These are phyloP conservation scores for Berghia stephanieae DNA, from an alignment of 1,140 invertebrate species.

Conservation along the genomic window DNA sequence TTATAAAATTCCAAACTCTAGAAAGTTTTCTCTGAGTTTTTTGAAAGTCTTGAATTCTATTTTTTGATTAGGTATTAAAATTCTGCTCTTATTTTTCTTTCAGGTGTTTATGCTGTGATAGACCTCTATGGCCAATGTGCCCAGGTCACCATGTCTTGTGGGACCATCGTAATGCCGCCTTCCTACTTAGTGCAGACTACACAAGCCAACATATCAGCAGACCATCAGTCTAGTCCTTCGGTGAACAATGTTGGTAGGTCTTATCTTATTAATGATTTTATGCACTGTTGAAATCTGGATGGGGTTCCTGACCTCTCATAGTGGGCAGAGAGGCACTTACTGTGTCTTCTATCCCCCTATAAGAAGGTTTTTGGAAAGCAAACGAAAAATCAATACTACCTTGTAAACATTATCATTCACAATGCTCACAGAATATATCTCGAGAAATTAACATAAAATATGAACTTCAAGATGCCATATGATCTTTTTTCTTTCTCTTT, in stretches of 20 bases:
- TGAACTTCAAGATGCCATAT: no score
- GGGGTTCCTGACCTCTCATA: no score
- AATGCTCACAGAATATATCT: no score
- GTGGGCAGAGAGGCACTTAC: no score
- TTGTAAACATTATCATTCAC: no score
- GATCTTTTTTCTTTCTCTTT: slow-evolving; percentile 54
- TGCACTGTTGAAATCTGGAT: background rate
- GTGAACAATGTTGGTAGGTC: slow-evolving; percentile 36
- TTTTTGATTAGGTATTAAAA: background rate
- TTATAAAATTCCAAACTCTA: no score
- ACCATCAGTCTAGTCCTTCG: slow-evolving; percentile 34
- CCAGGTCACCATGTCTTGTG: slow-evolving; percentile 76
- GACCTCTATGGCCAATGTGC: slow-evolving; percentile 95
- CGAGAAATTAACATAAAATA: no score
- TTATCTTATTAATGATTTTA: no score
- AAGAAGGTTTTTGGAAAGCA: no score
- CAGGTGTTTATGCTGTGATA: slow-evolving; percentile 89
- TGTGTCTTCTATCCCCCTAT: no score
- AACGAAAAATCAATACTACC: no score
- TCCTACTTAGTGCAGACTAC: slow-evolving; percentile 40
- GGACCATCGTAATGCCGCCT: slow-evolving; percentile 47
- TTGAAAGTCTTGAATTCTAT: background rate
- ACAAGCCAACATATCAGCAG: slow-evolving; percentile 26
- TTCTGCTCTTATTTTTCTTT: slow-evolving; percentile 11
- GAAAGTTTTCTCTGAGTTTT: no score